These are phyloP conservation scores for Cheilosia scutellata DNA, from an alignment of 2,888 invertebrate species.

Conservation along the genomic window DNA sequence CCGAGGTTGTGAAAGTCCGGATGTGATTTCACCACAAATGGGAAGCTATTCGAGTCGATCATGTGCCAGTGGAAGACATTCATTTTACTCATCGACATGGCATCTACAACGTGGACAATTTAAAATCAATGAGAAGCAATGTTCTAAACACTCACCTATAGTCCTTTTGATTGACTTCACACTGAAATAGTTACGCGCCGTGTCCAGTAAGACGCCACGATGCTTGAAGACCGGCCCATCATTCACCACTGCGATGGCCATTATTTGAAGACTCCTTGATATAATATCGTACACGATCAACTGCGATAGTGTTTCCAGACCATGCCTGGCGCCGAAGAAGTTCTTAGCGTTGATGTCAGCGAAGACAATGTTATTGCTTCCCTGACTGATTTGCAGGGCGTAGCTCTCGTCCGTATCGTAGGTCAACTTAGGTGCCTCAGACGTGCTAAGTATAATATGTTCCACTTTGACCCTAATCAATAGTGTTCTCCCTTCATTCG, in stretches of 20 bases:
- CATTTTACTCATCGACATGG: conserved; percentile 94
- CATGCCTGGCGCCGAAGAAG: conserved; percentile 88
- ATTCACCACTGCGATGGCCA: conserved; percentile 86
- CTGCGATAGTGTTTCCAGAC: conserved; percentile 85
- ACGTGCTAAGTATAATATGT: conserved; percentile 63
- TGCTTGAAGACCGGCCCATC: conserved; percentile 95
- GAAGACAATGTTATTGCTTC: conserved; percentile 82
- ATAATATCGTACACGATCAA: conserved; percentile 83
- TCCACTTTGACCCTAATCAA: conserved; percentile 82
- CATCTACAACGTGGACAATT: conserved; percentile 86
- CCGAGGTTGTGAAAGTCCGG: conserved; percentile 91
- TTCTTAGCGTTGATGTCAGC: conserved; percentile 85
- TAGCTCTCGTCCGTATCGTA: conserved; percentile 86
- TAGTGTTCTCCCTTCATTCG: conserved; percentile 83
- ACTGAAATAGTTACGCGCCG: conserved; percentile 93
- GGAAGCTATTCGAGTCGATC: conserved; percentile 97
- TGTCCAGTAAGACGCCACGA: conserved; percentile 95
- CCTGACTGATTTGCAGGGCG: conserved; percentile 79
- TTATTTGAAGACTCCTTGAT: conserved; percentile 85
- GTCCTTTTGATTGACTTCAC: conserved; percentile 90
- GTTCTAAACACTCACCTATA: conserved; percentile 85
- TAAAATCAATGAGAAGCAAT: background rate
- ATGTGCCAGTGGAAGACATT: conserved; percentile 98
- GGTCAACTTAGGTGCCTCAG: conserved; percentile 81
- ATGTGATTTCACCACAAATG: conserved; percentile 90